A percentile compares a stretch with the other conserved stretches of the same genome.
Conservation (phyloP, 2,113 vertebrate genomes). For the Plecturocebus donacophilus region DNA sequence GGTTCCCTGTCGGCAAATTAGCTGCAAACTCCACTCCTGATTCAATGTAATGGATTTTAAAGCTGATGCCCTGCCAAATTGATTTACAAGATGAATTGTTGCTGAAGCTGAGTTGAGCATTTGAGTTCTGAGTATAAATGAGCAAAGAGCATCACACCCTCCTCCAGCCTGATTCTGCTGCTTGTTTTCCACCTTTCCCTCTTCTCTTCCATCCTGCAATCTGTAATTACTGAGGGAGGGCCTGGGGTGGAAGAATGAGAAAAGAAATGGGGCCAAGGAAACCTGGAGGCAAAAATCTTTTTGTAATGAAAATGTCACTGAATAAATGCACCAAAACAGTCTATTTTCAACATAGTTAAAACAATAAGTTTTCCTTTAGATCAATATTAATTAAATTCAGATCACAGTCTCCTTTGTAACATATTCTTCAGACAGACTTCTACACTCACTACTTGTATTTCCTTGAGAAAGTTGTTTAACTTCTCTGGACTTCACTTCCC, state of each 20-base stretch:
- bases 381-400: neutral
- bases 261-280: neutral
- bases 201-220: neutral
- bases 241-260: neutral
- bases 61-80: slow-evolving; percentile 77
- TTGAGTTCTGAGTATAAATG: slow-evolving; percentile 67
- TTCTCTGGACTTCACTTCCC: slow-evolving; percentile 10
- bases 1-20: slow-evolving; percentile 54
- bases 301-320: slow-evolving; percentile 1
- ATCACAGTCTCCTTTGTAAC: neutral
- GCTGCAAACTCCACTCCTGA: slow-evolving; percentile 72
- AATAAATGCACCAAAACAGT: neutral
- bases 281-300: neutral
- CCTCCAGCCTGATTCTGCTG: neutral
- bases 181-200: neutral
- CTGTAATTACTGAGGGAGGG: neutral
- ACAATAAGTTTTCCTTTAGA: neutral
- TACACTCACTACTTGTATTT: neutral
- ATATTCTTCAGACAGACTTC: neutral
- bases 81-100: slow-evolving; percentile 79
- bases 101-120: slow-evolving; percentile 59
- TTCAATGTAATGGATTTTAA: slow-evolving; percentile 83
- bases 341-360: slow-evolving; percentile 10
- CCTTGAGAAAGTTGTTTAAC: neutral
- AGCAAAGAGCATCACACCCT: slow-evolving; percentile 30